phyloP scores from a whole-genome alignment of 2,113 vertebrate genomes.

The Toxotes chatareus region DNA sequence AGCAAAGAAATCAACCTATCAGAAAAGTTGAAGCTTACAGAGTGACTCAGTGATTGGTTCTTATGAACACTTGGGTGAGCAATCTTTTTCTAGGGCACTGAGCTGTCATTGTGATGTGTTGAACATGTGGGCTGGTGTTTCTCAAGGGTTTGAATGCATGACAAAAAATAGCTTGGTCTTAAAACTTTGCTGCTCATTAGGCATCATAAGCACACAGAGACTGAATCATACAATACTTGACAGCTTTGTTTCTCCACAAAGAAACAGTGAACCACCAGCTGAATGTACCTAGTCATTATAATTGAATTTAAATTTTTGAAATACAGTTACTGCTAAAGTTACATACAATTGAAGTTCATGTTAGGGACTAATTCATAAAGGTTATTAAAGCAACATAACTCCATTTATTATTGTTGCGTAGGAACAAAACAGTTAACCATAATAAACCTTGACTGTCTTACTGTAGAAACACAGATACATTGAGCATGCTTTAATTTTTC shows the following conservation, averaged over 20 bases:
- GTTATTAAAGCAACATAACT: neutral
- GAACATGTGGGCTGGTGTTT: conserved; percentile 29
- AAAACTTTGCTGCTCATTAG: conserved; percentile 26
- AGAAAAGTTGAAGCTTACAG: conserved; percentile 4
- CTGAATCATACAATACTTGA: conserved; percentile 1
- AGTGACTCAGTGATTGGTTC: conserved; percentile 6
- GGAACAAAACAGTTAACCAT: neutral
- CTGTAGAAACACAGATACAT: neutral
- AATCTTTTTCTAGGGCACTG: conserved; percentile 40
- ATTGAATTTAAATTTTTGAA: neutral
- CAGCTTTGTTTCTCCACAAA: neutral
- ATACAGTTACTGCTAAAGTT: neutral
- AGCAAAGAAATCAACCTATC: conserved; percentile 23
- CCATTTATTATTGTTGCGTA: neutral
- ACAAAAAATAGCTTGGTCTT: conserved; percentile 35
- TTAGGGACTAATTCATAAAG: neutral
- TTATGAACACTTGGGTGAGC: conserved; percentile 30
- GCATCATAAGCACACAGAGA: neutral
- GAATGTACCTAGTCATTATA: neutral
- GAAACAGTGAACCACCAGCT: neutral
- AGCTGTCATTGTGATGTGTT: conserved; percentile 21
- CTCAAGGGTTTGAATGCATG: conserved; percentile 36
- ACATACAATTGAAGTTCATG: neutral
- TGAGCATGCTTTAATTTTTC: neutral
- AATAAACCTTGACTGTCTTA: neutral